Base-by-base conservation (phyloP, 30 jellyfish, hydroid and myxozoan species). In the Hydractinia symbiolongicarpus region DNA sequence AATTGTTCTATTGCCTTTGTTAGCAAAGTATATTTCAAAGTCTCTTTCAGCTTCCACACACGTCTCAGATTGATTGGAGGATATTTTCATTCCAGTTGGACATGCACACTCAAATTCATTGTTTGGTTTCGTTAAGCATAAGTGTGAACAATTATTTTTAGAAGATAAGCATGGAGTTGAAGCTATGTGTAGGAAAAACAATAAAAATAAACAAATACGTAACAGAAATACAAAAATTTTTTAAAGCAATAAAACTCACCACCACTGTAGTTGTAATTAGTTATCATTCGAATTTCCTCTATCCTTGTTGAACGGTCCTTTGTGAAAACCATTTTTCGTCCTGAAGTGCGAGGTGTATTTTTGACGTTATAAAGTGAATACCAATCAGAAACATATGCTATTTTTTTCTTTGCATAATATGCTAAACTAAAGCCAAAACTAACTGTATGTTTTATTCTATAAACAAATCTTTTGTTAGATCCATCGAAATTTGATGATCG, bases 301-400 rank as follows among this genome's bases (percentile, higher is more conserved):
- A 30, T 2, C 2, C 44, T 30, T 30, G 44, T 30, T 1, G 2
- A 30, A 30, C 44, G 44, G 44, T 1, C 2, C 2, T 30, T 30
- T 30, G 44, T 30, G 44, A 30, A 30, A 30, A 30, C 44, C 2
- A 30, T 0, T 30, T 30, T 30, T 30, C 44, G 44, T 30, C 44
- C 44, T 30, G 44, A 30, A 30, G 44, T 30, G 2, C 44, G 44
- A 30, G 44, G 2, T 30, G 44, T 30, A 30, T 30, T 2, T 30
- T 30, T 30, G 44, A 30, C 2, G 44, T 30, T 30, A 64, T 64
- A 64, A n/a, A 64, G 40, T 13, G 19, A 44, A 64, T 64, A 64
- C 16, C 40, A 51, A 51, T 64, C 74, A 64, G 74, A n/a, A n/a
- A 64, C 40, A 51, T 64, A 64, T 6, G 74, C 74, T n/a, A 64